Percentiles rank a stretch among this genome's conserved stretches.
phyloP scores from a whole-genome alignment of 2,888 invertebrate genomes.

The Dioctria linearis region DNA sequence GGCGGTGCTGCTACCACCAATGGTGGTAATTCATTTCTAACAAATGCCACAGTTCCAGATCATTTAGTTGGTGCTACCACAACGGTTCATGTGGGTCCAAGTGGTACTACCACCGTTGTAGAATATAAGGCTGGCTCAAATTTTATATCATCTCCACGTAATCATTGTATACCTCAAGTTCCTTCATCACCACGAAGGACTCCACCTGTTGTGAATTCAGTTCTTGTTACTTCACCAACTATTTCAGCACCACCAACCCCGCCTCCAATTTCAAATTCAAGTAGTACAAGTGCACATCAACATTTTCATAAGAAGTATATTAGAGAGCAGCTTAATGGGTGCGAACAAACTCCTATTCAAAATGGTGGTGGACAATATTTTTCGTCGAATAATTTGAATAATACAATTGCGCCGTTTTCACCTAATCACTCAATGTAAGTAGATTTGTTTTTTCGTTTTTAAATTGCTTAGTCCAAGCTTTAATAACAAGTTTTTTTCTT shows the following conservation, averaged over 20 bases:
- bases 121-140: slow-evolving; percentile 67
- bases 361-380: slow-evolving; percentile 61
- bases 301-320: slow-evolving; percentile 71
- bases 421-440: slow-evolving; percentile 19
- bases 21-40: slow-evolving; percentile 19
- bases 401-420: slow-evolving; percentile 16
- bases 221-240: slow-evolving; percentile 59
- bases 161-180: slow-evolving; percentile 41
- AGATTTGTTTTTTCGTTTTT: not conserved
- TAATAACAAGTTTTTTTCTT: not conserved
- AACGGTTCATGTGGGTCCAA: slow-evolving; percentile 69
- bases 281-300: slow-evolving; percentile 62
- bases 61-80: slow-evolving; percentile 65
- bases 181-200: slow-evolving; percentile 63
- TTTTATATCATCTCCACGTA: slow-evolving; percentile 56
- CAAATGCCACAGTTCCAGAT: slow-evolving; percentile 54
- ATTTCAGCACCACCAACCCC: slow-evolving; percentile 62
- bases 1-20: too few species aligned
- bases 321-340: slow-evolving; percentile 70
- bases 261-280: slow-evolving; percentile 37
- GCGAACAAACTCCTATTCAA: slow-evolving; percentile 62
- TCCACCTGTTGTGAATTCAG: slow-evolving; percentile 51
- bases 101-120: slow-evolving; percentile 70
- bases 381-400: slow-evolving; percentile 54
- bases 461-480: not conserved